Evolutionary conservation across 2,797 vertebrate species (phyloP), one percentile per base, ranked within the genome.

Genomic region (Thunnus albacares): DNA sequence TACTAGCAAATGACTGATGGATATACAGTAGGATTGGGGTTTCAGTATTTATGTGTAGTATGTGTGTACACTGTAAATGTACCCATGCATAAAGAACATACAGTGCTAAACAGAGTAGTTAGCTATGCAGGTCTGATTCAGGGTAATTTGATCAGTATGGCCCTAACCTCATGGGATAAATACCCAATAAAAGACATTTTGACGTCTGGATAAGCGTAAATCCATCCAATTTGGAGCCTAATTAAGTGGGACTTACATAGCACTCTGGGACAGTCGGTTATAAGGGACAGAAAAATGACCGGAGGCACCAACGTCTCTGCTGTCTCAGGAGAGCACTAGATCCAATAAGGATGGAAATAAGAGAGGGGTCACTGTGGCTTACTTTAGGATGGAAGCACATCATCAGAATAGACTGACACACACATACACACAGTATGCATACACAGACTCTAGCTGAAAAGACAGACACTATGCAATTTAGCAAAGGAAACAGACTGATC

Each of bases 161-260:
- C 72, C 76, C 67, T 53, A 90, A 81, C 86, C 92, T 90, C 89
- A 61, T 81, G 89, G 91, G 91, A 93, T 92, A 82, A 91, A 93
- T 80, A 85, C 80, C 74, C 86, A 93, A 91, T 91, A 89, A 91
- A 91, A 89, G 86, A 86, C 77, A 87, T 93, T 91, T 90, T 93
- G 88, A 84, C 51, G 22, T 87, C 84, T 86, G 88, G 91, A 93
- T 90, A 76, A 92, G 89, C 59, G 76, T 93, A 93, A 94, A 94
- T 94, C 90, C 90, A 77, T 92, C 89, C 92, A 94, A 94, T 94
- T 93, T 91, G 74, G 78, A 67, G 82, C 80, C 89, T 95, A 94
- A 95, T 95, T 93, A 95, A 93, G 87, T 92, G 80, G 88, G 93
- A 93, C 92, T 94, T 91, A 91, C 77, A 81, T 69, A 80, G 86